Evolutionary conservation across 2,113 vertebrate species (phyloP).

Genomic region (Platanista minor): DNA sequence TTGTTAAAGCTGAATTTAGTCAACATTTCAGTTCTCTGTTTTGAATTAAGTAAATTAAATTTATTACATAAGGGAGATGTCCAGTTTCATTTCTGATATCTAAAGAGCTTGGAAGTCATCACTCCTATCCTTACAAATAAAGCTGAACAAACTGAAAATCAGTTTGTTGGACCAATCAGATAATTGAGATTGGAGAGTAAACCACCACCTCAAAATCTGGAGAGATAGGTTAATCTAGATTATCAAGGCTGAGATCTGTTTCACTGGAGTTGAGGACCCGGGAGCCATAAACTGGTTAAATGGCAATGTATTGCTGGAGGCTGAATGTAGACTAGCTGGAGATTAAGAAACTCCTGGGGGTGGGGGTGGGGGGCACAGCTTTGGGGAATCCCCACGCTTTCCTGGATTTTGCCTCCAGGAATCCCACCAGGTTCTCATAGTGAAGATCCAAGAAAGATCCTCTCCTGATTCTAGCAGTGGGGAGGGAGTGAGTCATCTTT

Average conservation of each 20-base stretch:
- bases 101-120: background rate
- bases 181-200: background rate
- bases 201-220: background rate
- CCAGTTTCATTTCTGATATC: background rate
- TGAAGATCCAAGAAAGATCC: background rate
- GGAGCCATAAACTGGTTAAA: background rate
- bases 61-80: background rate
- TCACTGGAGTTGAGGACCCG: background rate
- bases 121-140: background rate
- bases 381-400: background rate
- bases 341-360: background rate
- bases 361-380: rapidly evolving
- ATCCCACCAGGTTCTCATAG: background rate
- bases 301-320: background rate
- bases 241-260: background rate
- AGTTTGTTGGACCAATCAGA: background rate
- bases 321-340: background rate
- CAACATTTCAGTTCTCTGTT: background rate
- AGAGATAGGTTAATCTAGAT: background rate
- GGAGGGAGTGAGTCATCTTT: background rate
- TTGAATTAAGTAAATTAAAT: background rate
- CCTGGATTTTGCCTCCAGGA: background rate
- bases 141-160: background rate
- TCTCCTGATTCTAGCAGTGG: background rate
- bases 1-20: background rate